Base-by-base conservation (phyloP, 2,113 vertebrate genomes). In the Tachysurus vachellii region DNA sequence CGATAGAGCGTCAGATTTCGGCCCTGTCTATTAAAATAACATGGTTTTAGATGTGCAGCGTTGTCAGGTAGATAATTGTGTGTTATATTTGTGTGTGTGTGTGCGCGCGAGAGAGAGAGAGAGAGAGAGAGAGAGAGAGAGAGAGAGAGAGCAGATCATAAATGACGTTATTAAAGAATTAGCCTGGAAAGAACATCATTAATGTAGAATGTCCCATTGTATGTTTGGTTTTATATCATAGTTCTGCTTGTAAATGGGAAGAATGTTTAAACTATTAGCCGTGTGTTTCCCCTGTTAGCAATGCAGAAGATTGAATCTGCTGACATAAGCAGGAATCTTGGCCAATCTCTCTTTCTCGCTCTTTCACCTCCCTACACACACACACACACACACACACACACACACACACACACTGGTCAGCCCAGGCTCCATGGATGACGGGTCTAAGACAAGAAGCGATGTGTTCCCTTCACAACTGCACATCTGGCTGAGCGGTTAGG, bases 401-500 rank as follows among this genome's bases (percentile, higher is more conserved):
- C 3, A 81, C 19, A 61, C 21, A 62, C 23, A 1, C 19, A 62
- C 26, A 11, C 31, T 79, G 50, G 54, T 53, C 70, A 26, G 36
- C 26, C 47, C 61, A 80, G 59, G 11, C 47, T 82, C 28, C 28
- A 75, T 73, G 84, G 73, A 83, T 83, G 64, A 83, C 0, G 42
- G 77, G 61, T 83, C 80, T 64, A 36, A 59, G 77, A 62, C 56
- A 64, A n/a, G 50, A 70, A 77, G 73, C 26, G 70, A 76, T 85
- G 36, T 76, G 56, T 85, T 76, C 83, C 42, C 53, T 68, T 82
- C 64, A 87, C 23, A 85, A 86, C 64, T 62, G 64, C 90, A 93
- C 93, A 94, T 94, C 93, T 94, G 93, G 91, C 90, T 85, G 77
- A 90, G 89, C 62, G 42, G 89, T 93, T 91, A 92, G 86, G 61